These are phyloP conservation scores for Palythoa caribaeorum DNA, from an alignment of 92 coral and sea anemone species.

Conservation along the genomic window DNA sequence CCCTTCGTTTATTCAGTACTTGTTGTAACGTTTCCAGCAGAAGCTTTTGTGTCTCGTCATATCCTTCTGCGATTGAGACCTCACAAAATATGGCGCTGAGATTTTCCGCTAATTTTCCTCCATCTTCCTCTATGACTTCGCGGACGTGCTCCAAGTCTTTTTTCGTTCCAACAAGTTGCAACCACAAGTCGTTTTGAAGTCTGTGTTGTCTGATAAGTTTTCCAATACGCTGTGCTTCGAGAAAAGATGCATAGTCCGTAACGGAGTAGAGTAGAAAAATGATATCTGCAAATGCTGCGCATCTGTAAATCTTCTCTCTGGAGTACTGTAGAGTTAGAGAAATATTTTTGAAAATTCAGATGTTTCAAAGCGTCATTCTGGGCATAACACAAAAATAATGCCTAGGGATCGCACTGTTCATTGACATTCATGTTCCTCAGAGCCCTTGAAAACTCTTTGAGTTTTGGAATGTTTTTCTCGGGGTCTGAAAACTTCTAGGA, in stretches of 20 bases:
- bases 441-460: too few relatives aligned
- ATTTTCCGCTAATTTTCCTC: conserved; percentile 38
- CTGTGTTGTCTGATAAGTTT: conserved; percentile 33
- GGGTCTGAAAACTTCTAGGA: too few relatives aligned
- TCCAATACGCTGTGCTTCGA: conserved; percentile 58
- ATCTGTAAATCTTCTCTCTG: conserved; percentile 53
- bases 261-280: conserved; percentile 59
- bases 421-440: too few relatives aligned
- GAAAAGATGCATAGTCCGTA: conserved; percentile 57
- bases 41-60: conserved; percentile 53
- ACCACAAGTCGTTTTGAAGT: conserved; percentile 8
- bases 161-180: conserved; percentile 61
- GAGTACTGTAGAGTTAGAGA: conserved; percentile 49
- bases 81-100: conserved; percentile 50
- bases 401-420: too few relatives aligned
- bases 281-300: conserved; percentile 50
- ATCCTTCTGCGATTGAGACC: conserved; percentile 62
- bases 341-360: neutral
- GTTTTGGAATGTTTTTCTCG: too few relatives aligned
- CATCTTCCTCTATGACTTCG: conserved; percentile 54
- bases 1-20: conserved; percentile 29
- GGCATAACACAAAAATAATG: too few relatives aligned
- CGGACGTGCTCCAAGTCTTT: conserved; percentile 57
- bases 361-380: too few relatives aligned
- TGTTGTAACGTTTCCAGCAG: conserved; percentile 50